These are phyloP conservation scores for Tragelaphus buxtoni DNA, from an alignment of 2,113 vertebrate genomes.

Conservation along the genomic window DNA sequence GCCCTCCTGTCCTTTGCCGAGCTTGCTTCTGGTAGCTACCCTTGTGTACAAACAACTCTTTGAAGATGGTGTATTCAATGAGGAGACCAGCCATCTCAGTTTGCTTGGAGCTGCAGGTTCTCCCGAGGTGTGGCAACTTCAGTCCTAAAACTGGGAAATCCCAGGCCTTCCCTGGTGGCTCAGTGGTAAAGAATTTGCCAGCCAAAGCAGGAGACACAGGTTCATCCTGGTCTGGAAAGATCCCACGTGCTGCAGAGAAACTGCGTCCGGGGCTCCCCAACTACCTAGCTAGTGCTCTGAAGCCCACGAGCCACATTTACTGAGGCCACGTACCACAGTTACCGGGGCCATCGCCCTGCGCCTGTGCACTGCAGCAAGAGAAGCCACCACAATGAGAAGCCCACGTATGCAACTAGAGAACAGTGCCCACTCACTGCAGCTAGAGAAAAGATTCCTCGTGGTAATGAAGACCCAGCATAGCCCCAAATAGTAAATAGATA, in stretches of 20 bases:
- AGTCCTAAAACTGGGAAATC: background rate
- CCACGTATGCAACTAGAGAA: background rate
- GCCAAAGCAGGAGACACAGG: background rate
- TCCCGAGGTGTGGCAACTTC: background rate
- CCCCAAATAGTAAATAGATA: background rate
- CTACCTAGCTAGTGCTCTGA: background rate
- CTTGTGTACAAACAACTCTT: background rate
- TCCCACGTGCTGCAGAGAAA: background rate
- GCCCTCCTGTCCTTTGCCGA: background rate
- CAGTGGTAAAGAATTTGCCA: background rate
- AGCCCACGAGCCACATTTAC: background rate
- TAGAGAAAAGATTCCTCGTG: background rate
- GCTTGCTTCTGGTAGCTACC: background rate
- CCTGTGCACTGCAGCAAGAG: background rate
- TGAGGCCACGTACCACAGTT: background rate
- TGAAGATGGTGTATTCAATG: background rate
- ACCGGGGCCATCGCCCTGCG: rapidly evolving
- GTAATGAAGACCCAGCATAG: background rate
- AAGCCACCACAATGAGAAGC: background rate
- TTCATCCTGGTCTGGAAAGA: background rate
- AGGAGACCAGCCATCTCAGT: background rate
- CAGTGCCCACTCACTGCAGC: background rate
- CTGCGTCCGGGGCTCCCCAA: background rate
- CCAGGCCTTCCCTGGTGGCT: background rate
- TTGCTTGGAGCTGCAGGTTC: background rate